phyloP scores from a whole-genome alignment of 2,113 vertebrate species.

The Colinus virginianus region DNA sequence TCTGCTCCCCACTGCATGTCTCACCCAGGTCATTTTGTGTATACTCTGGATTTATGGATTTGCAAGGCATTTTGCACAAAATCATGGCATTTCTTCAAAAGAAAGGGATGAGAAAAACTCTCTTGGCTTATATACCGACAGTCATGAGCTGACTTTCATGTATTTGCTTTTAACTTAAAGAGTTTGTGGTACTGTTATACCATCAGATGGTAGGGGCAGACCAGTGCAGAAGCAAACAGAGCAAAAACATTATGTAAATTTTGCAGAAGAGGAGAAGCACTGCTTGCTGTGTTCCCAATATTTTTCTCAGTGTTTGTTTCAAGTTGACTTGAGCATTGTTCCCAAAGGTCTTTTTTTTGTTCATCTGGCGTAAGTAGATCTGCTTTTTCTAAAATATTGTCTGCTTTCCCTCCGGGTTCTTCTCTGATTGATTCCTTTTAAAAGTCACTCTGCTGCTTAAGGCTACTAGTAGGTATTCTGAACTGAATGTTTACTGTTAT shows the following conservation, averaged over 20 bases:
- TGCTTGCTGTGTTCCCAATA: background rate
- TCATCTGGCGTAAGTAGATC: background rate
- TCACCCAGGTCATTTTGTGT: fast-evolving
- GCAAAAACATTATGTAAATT: background rate
- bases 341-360: background rate
- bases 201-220: background rate
- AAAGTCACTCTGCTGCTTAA: conserved; percentile 20
- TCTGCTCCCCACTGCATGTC: background rate
- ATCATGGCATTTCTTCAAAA: background rate
- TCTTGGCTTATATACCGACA: background rate
- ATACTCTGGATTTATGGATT: background rate
- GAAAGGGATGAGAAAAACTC: background rate
- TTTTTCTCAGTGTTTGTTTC: background rate
- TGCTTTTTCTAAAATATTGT: conserved; percentile 6
- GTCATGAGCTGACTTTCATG: background rate
- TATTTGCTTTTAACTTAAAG: background rate
- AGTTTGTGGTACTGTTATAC: background rate
- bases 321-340: background rate
- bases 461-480: conserved; percentile 13
- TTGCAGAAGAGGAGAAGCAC: background rate
- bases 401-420: conserved; percentile 11
- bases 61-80: background rate
- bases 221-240: background rate
- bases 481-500: background rate
- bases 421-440: conserved; percentile 37